phyloP scores from a whole-genome alignment of 2,113 vertebrate species.

The Tapirus terrestris region DNA sequence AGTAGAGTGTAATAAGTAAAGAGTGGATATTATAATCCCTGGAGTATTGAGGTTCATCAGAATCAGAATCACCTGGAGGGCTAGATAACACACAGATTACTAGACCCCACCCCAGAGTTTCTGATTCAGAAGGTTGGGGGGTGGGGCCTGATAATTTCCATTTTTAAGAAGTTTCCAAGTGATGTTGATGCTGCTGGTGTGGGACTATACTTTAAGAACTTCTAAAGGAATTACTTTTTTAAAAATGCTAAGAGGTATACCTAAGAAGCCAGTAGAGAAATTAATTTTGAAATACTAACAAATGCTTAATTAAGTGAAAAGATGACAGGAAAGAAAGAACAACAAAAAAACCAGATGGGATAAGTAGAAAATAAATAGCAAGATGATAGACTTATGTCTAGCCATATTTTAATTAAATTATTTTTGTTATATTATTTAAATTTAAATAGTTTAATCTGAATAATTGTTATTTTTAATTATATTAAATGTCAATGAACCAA shows the following conservation, averaged over 20 bases:
- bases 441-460: no score
- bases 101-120: not conserved
- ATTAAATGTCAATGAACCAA: not conserved
- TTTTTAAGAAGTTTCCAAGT: not conserved
- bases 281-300: not conserved
- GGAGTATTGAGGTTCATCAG: not conserved
- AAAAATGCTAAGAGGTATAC: not conserved
- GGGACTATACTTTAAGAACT: not conserved
- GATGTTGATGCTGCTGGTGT: not conserved
- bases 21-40: not conserved
- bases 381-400: not conserved
- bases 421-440: no score
- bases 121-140: not conserved
- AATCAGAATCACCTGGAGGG: not conserved
- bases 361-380: not conserved
- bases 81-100: not conserved
- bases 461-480: not conserved
- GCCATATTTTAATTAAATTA: not conserved
- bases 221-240: not conserved
- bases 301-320: not conserved
- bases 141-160: not conserved
- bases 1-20: not conserved
- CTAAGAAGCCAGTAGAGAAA: not conserved
- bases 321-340: not conserved
- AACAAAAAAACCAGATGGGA: not conserved